Evolutionary conservation across 2,888 invertebrate genomes (phyloP).

Genomic region (Cabera pusaria): DNA sequence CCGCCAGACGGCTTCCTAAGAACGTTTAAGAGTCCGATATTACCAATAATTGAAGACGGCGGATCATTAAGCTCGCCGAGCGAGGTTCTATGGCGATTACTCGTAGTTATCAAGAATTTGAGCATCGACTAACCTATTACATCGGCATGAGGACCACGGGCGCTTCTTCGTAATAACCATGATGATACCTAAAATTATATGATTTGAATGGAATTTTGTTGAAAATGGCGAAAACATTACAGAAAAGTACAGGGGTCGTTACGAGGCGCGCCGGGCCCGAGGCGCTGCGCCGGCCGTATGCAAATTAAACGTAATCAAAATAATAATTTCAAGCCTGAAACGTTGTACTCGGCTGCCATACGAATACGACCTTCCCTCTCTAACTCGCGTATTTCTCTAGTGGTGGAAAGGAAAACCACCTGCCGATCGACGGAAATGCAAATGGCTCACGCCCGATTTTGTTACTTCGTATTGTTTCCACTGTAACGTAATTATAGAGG

Average conservation of each 20-base stretch:
- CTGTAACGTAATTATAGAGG: conserved; percentile 64
- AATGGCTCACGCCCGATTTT: conserved; percentile 69
- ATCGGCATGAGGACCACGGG: conserved; percentile 68
- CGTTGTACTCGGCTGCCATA: conserved; percentile 40
- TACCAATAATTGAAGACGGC: conserved; percentile 78
- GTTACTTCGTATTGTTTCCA: conserved; percentile 73
- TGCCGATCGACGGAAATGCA: conserved; percentile 60
- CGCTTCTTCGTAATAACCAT: conserved; percentile 81
- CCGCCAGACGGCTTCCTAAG: conserved; percentile 72
- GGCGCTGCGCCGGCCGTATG: conserved; percentile 71
- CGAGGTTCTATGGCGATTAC: conserved; percentile 79
- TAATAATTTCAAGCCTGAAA: conserved; percentile 73
- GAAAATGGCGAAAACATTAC: conserved; percentile 83
- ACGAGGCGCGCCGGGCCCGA: conserved; percentile 60
- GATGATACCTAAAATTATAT: conserved; percentile 81
- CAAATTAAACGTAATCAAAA: conserved; percentile 84
- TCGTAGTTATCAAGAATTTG: conserved; percentile 81
- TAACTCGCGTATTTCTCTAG: conserved; percentile 38
- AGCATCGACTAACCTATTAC: conserved; percentile 72
- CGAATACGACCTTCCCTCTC: conserved; percentile 51
- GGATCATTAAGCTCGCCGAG: conserved; percentile 70
- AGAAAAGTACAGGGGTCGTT: conserved; percentile 81
- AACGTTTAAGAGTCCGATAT: conserved; percentile 77
- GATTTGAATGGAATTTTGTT: conserved; percentile 83
- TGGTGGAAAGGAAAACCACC: conserved; percentile 56